Base-by-base conservation (phyloP, 2,888 invertebrate species). In the Hecatera dysodea region DNA sequence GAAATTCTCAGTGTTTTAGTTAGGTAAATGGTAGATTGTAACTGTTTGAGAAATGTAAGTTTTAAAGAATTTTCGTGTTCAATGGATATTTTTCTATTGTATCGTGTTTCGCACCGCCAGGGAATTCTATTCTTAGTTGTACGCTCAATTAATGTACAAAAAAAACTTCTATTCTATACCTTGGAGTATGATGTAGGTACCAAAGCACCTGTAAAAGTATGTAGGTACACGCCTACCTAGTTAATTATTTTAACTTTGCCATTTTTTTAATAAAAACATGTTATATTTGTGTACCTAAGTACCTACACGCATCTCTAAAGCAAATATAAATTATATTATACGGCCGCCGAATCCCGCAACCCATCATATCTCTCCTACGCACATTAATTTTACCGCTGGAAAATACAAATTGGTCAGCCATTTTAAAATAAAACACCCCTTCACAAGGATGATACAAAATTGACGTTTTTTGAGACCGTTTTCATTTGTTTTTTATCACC, bases 401-500 rank as follows among this genome's bases (percentile, higher is more conserved):
- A 88, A 86, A 90, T 88, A 87, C 83, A 87, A 90, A 89, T 89
- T 87, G 86, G 81, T 78, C 75, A 83, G 83, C 84, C 84, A 87
- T 89, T 89, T 83, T 80, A 85, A 82, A 82, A 73, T 69, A 70
- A 73, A 73, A 82, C 83, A 69, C 73, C 81, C 78, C 75, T 74
- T 76, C 65, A 67, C 68, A 69, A 75, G 73, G 73, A 84, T 80
- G 85, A 82, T 80, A 84, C 80, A 83, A 82, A 85, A 88, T 88
- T 87, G 84, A 83, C 86, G 81, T 75, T 87, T 88, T 89, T 87
- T 89, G 85, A 86, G 83, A 87, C 84, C 86, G 83, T 86, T 90
- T 89, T 88, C 86, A 90, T 92, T 91, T 87, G 84, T 88, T 81
- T 72, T 92, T 91, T 91, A 90, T 89, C 75, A 80, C 87, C 83